These are phyloP conservation scores for Cnemophilus loriae DNA, from an alignment of 2,113 vertebrate species.

Conservation along the genomic window DNA sequence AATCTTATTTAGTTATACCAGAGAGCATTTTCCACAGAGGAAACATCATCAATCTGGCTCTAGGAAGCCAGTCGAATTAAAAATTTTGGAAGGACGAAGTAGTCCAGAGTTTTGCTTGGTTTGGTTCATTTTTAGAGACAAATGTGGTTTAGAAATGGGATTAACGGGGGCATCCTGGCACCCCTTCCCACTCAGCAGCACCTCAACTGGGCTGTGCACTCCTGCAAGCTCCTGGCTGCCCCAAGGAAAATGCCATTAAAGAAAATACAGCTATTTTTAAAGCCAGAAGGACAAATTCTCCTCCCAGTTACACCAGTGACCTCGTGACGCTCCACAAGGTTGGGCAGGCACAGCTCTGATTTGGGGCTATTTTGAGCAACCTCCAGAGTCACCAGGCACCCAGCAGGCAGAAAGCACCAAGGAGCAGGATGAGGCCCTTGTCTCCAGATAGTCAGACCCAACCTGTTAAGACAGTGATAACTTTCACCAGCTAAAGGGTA, in stretches of 20 bases:
- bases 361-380: constrained; percentile 8
- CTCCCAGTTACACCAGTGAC: constrained; percentile 41
- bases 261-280: constrained; percentile 8
- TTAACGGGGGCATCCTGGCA: neutral
- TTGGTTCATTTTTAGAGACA: neutral
- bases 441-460: neutral
- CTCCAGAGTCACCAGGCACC: neutral
- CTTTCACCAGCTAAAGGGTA: neutral
- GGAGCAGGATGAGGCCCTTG: neutral
- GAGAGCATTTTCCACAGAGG: neutral
- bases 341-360: neutral
- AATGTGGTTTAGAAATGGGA: neutral
- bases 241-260: neutral
- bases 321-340: neutral
- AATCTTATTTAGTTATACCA: constrained; percentile 40
- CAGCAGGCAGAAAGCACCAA: neutral
- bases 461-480: neutral
- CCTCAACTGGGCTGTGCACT: neutral
- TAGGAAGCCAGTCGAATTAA: neutral
- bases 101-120: neutral
- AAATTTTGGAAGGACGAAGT: neutral
- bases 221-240: neutral
- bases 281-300: constrained; percentile 11
- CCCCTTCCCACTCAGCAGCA: rapidly evolving
- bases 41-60: neutral